Evolutionary conservation across 2,888 invertebrate species (phyloP), one percentile per base, ranked within the genome.

Genomic region (Callinectes sapidus): DNA sequence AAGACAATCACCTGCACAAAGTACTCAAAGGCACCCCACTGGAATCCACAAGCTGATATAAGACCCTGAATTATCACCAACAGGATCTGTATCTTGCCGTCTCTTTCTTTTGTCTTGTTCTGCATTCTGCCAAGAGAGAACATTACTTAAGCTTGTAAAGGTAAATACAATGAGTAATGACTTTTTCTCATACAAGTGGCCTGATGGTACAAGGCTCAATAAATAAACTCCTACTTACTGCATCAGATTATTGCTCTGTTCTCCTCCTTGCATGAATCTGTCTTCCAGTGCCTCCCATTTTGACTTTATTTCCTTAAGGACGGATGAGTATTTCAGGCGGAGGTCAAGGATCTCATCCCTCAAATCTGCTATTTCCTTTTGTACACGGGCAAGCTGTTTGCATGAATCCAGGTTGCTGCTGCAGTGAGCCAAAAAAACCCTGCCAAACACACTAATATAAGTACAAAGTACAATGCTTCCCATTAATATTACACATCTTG

Each of bases 211-310:
- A 28, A 77, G 35, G 16, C 14, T 81, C 32, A 81, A 28, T 16
- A 32, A 32, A 81, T 81, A 2, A 81, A 35, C 35, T 35, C 35
- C 13, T 81, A 81, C 32, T 81, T 35, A 81, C 35, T 35, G 35
- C 14, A 16, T 35, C 14, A 81, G 35, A 3, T 1, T 1, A 16
- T 81, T 32, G 35, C 16, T 81, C n/a, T 81, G 16, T 35, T 32
- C n/a, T 32, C 14, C 35, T 81, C 16, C 81, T 35, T 81, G 81
- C 81, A 35, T 81, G 81, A 81, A 32, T 81, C 16, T 81, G 35
- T 35, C 81, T 81, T 81, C 35, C 35, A 81, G 35, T 13, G 81
- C 32, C 35, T 81, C 81, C 81, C 81, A 81, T 18, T 81, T 81
- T 35, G 23, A 10, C 18, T 18, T 81, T 14, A 81, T 32, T 32